phyloP scores from a whole-genome alignment of 2,888 invertebrate species.

The Iselma pallidipennis region DNA sequence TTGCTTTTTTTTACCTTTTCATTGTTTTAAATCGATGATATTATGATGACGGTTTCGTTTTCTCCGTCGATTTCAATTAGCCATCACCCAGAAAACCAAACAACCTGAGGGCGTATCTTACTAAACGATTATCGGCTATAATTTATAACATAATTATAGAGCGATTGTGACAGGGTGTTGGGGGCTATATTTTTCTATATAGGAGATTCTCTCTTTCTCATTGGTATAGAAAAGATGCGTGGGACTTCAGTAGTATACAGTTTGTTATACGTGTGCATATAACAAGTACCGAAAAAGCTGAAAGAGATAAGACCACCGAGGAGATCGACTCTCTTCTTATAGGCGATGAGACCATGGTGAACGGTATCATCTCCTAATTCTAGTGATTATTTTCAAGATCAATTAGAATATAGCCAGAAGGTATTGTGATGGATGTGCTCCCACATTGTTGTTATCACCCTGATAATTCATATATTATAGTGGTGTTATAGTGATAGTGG shows the following conservation, averaged over 20 bases:
- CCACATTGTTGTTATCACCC: constrained; percentile 1
- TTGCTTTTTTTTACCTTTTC: background rate
- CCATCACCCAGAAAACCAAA: constrained; percentile 43
- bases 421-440: background rate
- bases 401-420: background rate
- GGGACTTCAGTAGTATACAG: constrained; percentile 55
- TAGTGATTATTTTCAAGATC: constrained; percentile 58
- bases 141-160: constrained; percentile 59
- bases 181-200: constrained; percentile 24
- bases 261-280: too few species aligned
- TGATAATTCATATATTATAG: background rate
- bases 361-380: constrained; percentile 59
- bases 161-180: constrained; percentile 56
- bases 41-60: constrained; percentile 17
- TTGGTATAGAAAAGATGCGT: constrained; percentile 40
- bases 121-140: constrained; percentile 53
- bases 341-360: constrained; percentile 64
- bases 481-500: too few species aligned
- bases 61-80: constrained; percentile 55
- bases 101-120: constrained; percentile 40
- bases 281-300: too few species aligned
- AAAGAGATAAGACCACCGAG: constrained; percentile 37
- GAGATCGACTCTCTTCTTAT: too few species aligned
- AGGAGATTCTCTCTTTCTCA: background rate
- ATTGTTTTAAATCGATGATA: constrained; percentile 1